Percentiles rank a stretch among this genome's conserved stretches.
Evolutionary conservation across 1,140 invertebrate genomes (phyloP).

Genomic region (Drosophila funebris): DNA sequence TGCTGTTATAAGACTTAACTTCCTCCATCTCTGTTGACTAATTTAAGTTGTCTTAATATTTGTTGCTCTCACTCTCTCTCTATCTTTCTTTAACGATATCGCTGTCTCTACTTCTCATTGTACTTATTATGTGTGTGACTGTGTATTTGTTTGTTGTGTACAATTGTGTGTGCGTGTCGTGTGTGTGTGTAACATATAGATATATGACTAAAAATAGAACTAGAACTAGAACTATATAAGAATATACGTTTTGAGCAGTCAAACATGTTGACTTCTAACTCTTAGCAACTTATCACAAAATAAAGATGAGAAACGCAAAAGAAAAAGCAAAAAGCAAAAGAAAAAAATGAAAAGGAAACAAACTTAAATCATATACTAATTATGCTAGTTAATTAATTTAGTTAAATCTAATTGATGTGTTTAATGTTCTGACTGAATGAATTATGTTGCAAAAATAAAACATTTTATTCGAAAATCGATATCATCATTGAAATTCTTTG

Average conservation of each 20-base stretch:
- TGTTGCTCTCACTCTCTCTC: slow-evolving; percentile 44
- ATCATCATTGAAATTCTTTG: slow-evolving; percentile 29
- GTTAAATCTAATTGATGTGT: slow-evolving; percentile 77
- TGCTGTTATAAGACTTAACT: slow-evolving; percentile 15
- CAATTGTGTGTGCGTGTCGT: slow-evolving; percentile 42
- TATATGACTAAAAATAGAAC: slow-evolving; percentile 35
- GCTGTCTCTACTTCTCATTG: slow-evolving; percentile 24
- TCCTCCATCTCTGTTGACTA: slow-evolving; percentile 9
- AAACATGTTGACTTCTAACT: slow-evolving; percentile 45
- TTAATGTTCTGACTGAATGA: slow-evolving; percentile 76
- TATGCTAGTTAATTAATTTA: slow-evolving; percentile 54
- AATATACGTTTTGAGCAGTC: slow-evolving; percentile 42
- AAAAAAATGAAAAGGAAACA: neutral
- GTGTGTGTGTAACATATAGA: slow-evolving; percentile 27
- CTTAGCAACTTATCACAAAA: slow-evolving; percentile 23
- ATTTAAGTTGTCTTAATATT: slow-evolving; percentile 61
- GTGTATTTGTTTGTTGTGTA: slow-evolving; percentile 40
- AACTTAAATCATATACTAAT: neutral
- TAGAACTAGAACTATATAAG: slow-evolving; percentile 32
- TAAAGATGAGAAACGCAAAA: too few relatives aligned
- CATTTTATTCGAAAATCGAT: slow-evolving; percentile 63
- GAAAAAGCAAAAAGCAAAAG: too few relatives aligned
- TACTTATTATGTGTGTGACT: slow-evolving; percentile 7
- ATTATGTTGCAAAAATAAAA: slow-evolving; percentile 76
- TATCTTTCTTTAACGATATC: slow-evolving; percentile 5